Percentiles rank a stretch among this genome's conserved stretches.
phyloP scores from a whole-genome alignment of 2,113 vertebrate genomes.

The Sorex fumeus region DNA sequence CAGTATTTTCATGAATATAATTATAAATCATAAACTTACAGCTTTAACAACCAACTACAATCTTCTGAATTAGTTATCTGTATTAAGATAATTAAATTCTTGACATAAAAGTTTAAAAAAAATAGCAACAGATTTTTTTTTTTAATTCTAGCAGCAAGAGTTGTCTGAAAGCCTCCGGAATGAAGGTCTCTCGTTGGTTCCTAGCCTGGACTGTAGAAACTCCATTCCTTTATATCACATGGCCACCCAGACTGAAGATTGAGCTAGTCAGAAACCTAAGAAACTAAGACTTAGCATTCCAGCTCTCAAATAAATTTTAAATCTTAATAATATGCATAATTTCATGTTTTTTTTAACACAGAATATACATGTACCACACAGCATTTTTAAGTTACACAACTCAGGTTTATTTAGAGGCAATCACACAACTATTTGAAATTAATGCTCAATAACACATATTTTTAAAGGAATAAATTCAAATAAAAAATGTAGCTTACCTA shows the following conservation, averaged over 20 bases:
- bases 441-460: slow-evolving; percentile 41
- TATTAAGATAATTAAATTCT: too few species aligned
- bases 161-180: slow-evolving; percentile 30
- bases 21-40: too few species aligned
- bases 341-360: neutral
- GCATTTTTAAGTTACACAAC: slow-evolving; percentile 28
- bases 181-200: neutral
- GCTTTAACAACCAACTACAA: too few species aligned
- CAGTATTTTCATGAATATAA: too few species aligned
- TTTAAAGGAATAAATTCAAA: slow-evolving; percentile 9
- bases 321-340: slow-evolving; percentile 15
- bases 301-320: slow-evolving; percentile 56
- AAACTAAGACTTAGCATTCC: neutral
- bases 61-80: too few species aligned
- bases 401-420: slow-evolving; percentile 15
- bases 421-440: slow-evolving; percentile 40
- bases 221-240: neutral
- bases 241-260: neutral
- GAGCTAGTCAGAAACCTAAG: slow-evolving; percentile 40
- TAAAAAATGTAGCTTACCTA: slow-evolving; percentile 91
- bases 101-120: neutral
- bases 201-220: neutral
- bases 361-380: neutral
- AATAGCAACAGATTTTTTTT: neutral
- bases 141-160: neutral